Conservation (phyloP, 2,113 vertebrate genomes). For the Hemiprocne comata region DNA sequence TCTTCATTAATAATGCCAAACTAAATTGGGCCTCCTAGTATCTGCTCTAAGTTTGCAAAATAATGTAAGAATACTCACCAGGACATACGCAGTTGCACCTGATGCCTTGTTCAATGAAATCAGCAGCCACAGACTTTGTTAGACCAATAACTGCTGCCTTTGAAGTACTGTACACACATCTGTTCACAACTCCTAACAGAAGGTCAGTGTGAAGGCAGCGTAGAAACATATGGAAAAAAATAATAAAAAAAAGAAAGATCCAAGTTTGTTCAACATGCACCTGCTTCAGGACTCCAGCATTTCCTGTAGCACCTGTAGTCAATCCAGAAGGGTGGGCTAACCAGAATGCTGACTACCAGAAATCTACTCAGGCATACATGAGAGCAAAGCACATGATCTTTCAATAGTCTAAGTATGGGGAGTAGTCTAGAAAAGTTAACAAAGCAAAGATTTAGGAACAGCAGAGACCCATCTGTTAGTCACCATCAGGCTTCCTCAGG, state of each 20-base stretch:
- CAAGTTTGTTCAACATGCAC: background rate
- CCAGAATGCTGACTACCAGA: background rate
- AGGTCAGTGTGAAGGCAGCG: background rate
- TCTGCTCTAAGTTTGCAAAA: background rate
- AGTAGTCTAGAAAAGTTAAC: background rate
- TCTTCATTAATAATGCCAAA: background rate
- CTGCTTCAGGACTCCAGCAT: background rate
- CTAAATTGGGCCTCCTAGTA: background rate
- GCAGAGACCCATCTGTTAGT: background rate
- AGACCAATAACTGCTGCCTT: constrained; percentile 95
- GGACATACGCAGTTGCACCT: constrained; percentile 95
- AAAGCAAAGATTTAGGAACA: background rate
- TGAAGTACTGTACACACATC: constrained; percentile 90
- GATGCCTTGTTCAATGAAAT: constrained; percentile 92
- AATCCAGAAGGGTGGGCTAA: background rate
- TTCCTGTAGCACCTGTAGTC: background rate
- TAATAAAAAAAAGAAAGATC: background rate
- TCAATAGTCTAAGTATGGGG: background rate
- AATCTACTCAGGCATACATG: background rate
- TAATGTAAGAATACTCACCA: constrained; percentile 75
- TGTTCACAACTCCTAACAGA: constrained; percentile 85
- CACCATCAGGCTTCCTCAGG: background rate
- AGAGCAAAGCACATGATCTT: background rate
- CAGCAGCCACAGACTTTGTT: constrained; percentile 92
- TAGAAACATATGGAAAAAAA: background rate